Evolutionary conservation across 2,888 invertebrate genomes (phyloP).

Genomic region (Heliconius charithonia): DNA sequence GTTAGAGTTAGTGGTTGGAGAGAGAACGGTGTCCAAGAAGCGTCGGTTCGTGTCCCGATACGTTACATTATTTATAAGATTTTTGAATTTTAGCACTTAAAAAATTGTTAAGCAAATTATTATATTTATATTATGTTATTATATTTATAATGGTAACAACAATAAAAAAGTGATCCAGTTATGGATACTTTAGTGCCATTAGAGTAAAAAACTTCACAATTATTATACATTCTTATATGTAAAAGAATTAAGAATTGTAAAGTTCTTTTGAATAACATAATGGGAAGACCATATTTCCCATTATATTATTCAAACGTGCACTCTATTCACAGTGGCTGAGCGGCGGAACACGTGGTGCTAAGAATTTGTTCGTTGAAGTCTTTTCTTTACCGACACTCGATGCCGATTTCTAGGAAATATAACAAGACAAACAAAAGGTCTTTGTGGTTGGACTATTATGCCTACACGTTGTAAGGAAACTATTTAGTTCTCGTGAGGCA

Average conservation of each 20-base stretch:
- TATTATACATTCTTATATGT: not conserved
- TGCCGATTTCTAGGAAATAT: constrained; percentile 43
- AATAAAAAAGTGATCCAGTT: no score
- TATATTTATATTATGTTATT: no score
- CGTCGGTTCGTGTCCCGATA: no score
- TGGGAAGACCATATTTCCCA: constrained; percentile 8
- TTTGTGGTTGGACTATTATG: constrained; percentile 43
- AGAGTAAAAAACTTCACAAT: not conserved
- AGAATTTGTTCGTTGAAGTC: constrained; percentile 56
- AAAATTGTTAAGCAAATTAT: no score
- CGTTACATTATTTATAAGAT: no score
- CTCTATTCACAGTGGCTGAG: not conserved
- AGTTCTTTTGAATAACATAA: constrained; percentile 3
- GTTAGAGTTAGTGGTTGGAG: no score
- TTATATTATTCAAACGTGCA: not conserved
- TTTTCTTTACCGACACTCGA: constrained; percentile 51
- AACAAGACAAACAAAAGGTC: constrained; percentile 46
- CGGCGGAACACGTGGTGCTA: not conserved
- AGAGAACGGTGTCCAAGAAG: no score
- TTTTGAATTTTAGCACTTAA: no score
- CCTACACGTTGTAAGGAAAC: not conserved
- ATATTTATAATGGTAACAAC: no score
- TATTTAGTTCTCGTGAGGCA: not conserved
- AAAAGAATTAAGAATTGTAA: not conserved
- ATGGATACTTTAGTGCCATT: not conserved